A percentile compares a stretch with the other conserved stretches of the same genome.
Conservation (phyloP, 2,113 vertebrate species). For the Canis aureus region DNA sequence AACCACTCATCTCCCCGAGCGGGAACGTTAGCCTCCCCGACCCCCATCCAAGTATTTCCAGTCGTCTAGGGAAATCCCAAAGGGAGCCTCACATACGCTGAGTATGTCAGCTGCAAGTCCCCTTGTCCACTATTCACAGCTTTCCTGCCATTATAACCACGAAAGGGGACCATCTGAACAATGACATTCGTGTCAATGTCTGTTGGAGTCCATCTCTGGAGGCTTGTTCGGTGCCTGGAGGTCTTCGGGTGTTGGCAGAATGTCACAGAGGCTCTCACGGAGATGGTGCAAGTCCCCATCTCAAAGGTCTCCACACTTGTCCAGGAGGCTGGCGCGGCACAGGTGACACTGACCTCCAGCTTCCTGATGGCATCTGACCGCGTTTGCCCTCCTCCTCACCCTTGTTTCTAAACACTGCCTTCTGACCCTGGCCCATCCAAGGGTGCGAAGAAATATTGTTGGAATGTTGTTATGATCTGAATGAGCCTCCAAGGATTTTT, state of each 20-base stretch:
- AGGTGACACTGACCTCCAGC: not conserved
- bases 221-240: rapidly evolving
- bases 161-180: not conserved
- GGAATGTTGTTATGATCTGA: not conserved
- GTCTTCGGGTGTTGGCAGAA: not conserved
- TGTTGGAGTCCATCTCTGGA: not conserved
- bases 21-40: rapidly evolving
- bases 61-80: not conserved
- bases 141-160: not conserved
- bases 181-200: rapidly evolving
- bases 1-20: no score
- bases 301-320: not conserved
- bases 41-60: not conserved
- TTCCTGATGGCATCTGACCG: not conserved
- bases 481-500: not conserved
- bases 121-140: not conserved
- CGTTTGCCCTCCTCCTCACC: not conserved
- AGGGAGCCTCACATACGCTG: not conserved
- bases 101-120: not conserved
- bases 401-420: not conserved
- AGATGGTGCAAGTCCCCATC: not conserved
- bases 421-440: not conserved
- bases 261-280: not conserved
- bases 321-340: not conserved
- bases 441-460: not conserved